Base-by-base conservation (phyloP, 1,140 invertebrate genomes). In the Aphelenchoides fujianensis region DNA sequence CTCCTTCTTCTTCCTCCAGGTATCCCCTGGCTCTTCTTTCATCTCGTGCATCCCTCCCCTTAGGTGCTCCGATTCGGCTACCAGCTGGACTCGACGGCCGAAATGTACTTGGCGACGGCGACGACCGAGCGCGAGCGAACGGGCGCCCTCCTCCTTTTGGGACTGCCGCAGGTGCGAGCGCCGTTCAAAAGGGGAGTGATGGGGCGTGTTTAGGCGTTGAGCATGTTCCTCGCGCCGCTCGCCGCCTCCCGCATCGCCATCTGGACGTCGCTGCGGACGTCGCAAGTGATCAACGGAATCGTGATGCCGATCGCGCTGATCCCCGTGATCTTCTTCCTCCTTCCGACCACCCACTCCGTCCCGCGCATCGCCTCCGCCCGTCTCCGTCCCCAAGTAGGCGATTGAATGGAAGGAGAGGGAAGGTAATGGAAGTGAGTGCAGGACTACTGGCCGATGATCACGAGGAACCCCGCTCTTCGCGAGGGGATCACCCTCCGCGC, bases 361-460 rank as follows among this genome's bases (percentile, higher is more conserved):
- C 81, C 81, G 30, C 69, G 77, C 68, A 63, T 83, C 12, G 81
- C 81, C 12, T 75, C 79, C 34, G 81, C 81, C 31, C 41, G 77
- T 36, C 76, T 83, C 30, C 70, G 81, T 23, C 81, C 81, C 31
- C 80, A 82, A 66, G 74, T 75, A 79, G 5, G 7, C 28, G 16
- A 27, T n/a, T n/a, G n/a, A 35, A 69, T 73, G n/a, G 35, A 2
- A 3, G 1, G 55, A n/a, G 23, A 28, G 28, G 28, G 74, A 32
- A 63, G 16, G 27, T 70, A 19, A 1, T 9, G 48, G 66, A 32
- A 31, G 31, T 9, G n/a, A n/a, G n/a, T 78, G 0, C 41, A 76
- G 52, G 81, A 83, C 31, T 83, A 84, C 62, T 83, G 81, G 79
- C 79, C 73, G 7, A 84, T 83, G 82, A 61, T 84, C 61, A 83